A percentile compares a stretch with the other conserved stretches of the same genome.
These are phyloP conservation scores for Rutilus rutilus DNA, from an alignment of 2,113 vertebrate genomes.

Conservation along the genomic window DNA sequence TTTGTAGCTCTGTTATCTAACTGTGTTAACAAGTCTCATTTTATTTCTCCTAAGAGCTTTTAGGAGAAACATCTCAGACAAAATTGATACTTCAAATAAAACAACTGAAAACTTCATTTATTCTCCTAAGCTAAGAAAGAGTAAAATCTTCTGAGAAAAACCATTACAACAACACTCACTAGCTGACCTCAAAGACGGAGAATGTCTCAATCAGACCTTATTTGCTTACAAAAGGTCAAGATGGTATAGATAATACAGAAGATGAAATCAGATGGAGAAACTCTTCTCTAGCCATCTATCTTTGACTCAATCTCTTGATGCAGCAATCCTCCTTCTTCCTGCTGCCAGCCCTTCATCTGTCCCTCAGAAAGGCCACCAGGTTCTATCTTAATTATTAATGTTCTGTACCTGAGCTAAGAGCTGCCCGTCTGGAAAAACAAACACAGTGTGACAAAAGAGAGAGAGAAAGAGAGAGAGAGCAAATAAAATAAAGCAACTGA, in stretches of 20 bases:
- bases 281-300: not conserved
- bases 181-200: not conserved
- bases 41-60: not conserved
- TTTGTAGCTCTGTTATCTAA: not conserved
- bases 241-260: not conserved
- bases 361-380: conserved; percentile 13
- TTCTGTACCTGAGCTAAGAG: conserved; percentile 21
- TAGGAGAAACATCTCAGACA: not conserved
- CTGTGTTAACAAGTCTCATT: not conserved
- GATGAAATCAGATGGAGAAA: not conserved
- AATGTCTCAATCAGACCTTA: not conserved
- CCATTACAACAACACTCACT: not conserved
- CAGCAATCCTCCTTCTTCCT: conserved; percentile 12
- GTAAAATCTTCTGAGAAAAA: not conserved
- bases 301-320: not conserved
- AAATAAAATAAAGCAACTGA: conserved; percentile 11
- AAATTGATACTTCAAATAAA: not conserved
- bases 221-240: conserved; percentile 2
- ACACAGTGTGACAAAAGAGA: conserved; percentile 1
- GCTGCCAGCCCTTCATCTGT: not conserved
- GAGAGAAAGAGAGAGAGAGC: not conserved
- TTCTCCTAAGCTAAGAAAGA: not conserved
- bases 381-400: conserved; percentile 47
- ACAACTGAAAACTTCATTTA: not conserved
- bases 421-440: conserved; percentile 44